Base-by-base conservation (phyloP, 2,888 invertebrate genomes). In the Margaritifera margaritifera region DNA sequence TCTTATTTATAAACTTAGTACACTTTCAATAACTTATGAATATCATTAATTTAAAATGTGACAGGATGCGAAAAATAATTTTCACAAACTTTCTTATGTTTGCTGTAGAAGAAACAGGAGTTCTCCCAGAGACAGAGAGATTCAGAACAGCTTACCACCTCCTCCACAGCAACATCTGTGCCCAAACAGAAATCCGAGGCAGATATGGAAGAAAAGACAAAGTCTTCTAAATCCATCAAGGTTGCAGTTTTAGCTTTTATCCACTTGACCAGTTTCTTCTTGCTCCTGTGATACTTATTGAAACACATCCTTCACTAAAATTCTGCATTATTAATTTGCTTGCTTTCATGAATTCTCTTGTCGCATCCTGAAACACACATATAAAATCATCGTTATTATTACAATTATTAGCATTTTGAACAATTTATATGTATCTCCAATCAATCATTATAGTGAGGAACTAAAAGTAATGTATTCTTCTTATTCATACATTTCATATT, bases 51-150 rank as follows among this genome's bases (percentile, higher is more conserved):
- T 42, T 42, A 42, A 42, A 42, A 42, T 42, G 25, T 42, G 42
- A 1, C 15, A 42, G 42, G 42, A 24, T 25, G 24, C 18, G 18
- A 8, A 60, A 27, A 24, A 60, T 24, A 24, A 24, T 22, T 31
- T 27, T 60, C 6, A 27, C 31, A 15, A 22, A 60, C 31, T 31
- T n/a, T 18, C 24, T n/a, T 27, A 25, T 57, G 18, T 61, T 2
- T 55, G 20, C 58, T 67, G 51, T 75, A 86, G 85, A 82, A 84
- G 54, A 86, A 84, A 58, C 84, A 84, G 31, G 86, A 86, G 62
- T 84, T 84, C 80, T 83, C 79, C 3, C 80, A 81, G 64, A 74
- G 84, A 60, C 83, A 84, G 67, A 80, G 80, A 68, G 83, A 82
- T 50, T 76, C 80, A 51, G 82, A 84, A 6, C 66, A 76, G 18